phyloP scores from a whole-genome alignment of 64 coral and sea anemone species.

The Trachythela sp. region DNA sequence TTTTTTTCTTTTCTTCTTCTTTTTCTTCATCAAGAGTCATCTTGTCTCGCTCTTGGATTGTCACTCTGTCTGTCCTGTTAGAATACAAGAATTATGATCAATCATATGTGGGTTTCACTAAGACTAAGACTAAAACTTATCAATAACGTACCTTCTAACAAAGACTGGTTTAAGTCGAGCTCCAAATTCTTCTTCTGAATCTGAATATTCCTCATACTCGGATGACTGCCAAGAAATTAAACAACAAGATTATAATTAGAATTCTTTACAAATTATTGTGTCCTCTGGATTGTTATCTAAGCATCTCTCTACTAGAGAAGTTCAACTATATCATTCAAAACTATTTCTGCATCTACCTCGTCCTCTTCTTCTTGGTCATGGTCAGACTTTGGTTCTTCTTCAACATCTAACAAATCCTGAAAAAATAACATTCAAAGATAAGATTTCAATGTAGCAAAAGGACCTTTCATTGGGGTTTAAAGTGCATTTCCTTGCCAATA shows the following conservation, averaged over 20 bases:
- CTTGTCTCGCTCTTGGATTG: conserved; percentile 69
- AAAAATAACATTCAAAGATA: neutral
- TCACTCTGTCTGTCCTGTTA: conserved; percentile 62
- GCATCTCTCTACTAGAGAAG: no score
- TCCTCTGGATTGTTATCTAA: no score
- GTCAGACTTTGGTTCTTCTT: conserved; percentile 83
- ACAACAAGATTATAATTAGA: neutral
- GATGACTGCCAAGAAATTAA: conserved; percentile 67
- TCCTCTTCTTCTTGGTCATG: conserved; percentile 89
- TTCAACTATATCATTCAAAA: no score
- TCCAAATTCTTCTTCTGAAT: conserved; percentile 89
- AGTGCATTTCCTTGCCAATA: no score
- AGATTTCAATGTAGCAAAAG: neutral
- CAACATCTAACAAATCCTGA: conserved; percentile 82
- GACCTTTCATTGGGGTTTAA: no score
- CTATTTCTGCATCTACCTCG: conserved; percentile 27
- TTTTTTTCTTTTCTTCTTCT: conserved; percentile 76
- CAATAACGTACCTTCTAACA: conserved; percentile 72
- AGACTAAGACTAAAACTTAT: no score
- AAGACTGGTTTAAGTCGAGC: conserved; percentile 91
- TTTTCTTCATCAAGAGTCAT: conserved; percentile 63
- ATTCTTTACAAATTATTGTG: no score
- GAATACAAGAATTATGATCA: neutral
- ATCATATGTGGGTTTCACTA: neutral
- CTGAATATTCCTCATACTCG: conserved; percentile 98